Evolutionary conservation across 2,888 invertebrate genomes (phyloP).

Genomic region (Tetheella fluctuosa): DNA sequence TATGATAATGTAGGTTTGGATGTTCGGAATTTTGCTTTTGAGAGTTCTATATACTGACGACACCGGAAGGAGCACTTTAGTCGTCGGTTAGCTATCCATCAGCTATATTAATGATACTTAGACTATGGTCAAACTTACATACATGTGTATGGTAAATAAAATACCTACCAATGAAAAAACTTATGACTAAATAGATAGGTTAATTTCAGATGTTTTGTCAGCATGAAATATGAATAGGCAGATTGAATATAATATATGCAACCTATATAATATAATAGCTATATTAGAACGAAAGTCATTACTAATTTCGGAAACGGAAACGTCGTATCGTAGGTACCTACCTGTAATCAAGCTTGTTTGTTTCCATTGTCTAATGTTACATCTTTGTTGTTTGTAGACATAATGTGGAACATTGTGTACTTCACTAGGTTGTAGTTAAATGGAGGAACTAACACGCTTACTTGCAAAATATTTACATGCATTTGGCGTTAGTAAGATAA

Average conservation of each 20-base stretch:
- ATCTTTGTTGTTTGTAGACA: neutral
- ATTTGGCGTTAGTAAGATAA: too few relatives aligned
- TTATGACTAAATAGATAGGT: too few relatives aligned
- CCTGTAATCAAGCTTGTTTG: constrained; percentile 7
- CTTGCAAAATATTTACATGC: too few relatives aligned
- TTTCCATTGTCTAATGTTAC: constrained; percentile 3
- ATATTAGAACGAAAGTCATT: too few relatives aligned
- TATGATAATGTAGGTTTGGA: neutral
- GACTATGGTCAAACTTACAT: neutral
- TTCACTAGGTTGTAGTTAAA: too few relatives aligned
- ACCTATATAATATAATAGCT: too few relatives aligned
- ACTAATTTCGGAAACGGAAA: constrained; percentile 1
- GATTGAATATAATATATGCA: too few relatives aligned
- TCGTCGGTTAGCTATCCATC: neutral
- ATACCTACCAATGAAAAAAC: neutral
- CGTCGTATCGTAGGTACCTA: neutral
- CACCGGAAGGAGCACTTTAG: constrained; percentile 1
- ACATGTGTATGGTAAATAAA: neutral
- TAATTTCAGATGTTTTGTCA: too few relatives aligned
- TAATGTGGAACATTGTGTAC: neutral
- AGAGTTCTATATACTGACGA: neutral
- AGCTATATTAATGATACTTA: neutral
- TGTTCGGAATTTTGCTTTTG: neutral
- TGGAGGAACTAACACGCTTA: too few relatives aligned
- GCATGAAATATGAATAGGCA: too few relatives aligned